Percentiles rank a stretch among this genome's conserved stretches.
phyloP scores from a whole-genome alignment of 2,888 invertebrate species.

The Mayetiola destructor region DNA sequence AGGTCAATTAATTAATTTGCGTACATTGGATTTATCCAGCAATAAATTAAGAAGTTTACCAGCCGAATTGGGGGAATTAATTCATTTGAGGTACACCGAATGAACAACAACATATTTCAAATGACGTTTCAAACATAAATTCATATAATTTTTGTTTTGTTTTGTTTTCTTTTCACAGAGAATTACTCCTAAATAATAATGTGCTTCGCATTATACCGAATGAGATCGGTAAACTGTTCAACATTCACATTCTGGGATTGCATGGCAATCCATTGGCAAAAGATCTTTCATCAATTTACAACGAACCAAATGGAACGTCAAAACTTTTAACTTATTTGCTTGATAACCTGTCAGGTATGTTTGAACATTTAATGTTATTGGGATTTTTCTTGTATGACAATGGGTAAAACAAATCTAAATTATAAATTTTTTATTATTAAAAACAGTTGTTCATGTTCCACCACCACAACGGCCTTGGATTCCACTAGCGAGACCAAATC shows the following conservation, averaged over 20 bases:
- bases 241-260: constrained; percentile 81
- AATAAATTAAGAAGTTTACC: constrained; percentile 92
- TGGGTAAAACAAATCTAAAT: background rate
- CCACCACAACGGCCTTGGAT: constrained; percentile 95
- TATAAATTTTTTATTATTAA: background rate
- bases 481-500: constrained; percentile 75
- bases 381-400: no score
- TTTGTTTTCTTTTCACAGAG: constrained; percentile 42
- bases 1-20: constrained; percentile 65
- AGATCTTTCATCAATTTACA: constrained; percentile 82
- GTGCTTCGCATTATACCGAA: constrained; percentile 85
- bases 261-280: constrained; percentile 89
- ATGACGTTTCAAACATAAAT: constrained; percentile 3
- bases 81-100: constrained; percentile 62
- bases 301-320: constrained; percentile 84
- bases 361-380: no score
- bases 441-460: constrained; percentile 74
- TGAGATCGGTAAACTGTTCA: constrained; percentile 94
- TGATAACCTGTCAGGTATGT: constrained; percentile 84
- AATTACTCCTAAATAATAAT: constrained; percentile 88
- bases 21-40: constrained; percentile 80
- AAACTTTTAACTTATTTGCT: constrained; percentile 89
- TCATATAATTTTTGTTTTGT: background rate
- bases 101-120: background rate
- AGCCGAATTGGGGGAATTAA: constrained; percentile 90